Conservation (phyloP, 2,113 vertebrate genomes). For the Damaliscus lunatus region DNA sequence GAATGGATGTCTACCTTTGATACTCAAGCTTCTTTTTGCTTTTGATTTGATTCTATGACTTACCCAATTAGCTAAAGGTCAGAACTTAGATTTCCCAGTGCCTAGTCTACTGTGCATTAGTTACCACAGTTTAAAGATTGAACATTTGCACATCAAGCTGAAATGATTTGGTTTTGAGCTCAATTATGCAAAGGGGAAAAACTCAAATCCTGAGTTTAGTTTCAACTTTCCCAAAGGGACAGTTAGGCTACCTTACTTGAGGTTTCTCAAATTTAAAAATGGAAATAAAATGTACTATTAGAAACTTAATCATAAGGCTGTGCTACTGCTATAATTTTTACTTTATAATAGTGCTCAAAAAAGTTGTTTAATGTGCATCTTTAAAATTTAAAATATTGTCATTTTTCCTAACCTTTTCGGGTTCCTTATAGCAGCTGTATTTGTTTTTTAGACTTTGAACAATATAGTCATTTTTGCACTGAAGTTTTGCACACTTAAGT, state of each 20-base stretch:
- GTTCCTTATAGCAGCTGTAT: background rate
- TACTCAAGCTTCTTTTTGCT: background rate
- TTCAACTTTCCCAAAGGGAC: background rate
- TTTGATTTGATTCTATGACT: background rate
- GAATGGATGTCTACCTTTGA: background rate
- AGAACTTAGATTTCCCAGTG: background rate
- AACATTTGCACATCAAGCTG: background rate
- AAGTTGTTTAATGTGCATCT: background rate
- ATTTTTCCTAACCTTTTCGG: background rate
- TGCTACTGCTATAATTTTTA: background rate
- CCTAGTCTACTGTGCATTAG: background rate
- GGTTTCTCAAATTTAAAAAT: conserved; percentile 17
- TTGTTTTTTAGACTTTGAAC: background rate
- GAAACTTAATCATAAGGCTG: background rate
- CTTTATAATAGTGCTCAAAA: background rate
- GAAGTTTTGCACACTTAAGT: background rate
- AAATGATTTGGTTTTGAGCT: background rate
- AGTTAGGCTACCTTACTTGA: background rate
- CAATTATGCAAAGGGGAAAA: background rate
- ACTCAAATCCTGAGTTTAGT: background rate
- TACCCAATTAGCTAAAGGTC: background rate
- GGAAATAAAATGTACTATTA: background rate
- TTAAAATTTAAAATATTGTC: background rate
- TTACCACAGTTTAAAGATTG: background rate
- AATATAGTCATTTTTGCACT: conserved; percentile 11